Evolutionary conservation across 2,797 vertebrate genomes (phyloP).

Genomic region (Clarias laeviceps): DNA sequence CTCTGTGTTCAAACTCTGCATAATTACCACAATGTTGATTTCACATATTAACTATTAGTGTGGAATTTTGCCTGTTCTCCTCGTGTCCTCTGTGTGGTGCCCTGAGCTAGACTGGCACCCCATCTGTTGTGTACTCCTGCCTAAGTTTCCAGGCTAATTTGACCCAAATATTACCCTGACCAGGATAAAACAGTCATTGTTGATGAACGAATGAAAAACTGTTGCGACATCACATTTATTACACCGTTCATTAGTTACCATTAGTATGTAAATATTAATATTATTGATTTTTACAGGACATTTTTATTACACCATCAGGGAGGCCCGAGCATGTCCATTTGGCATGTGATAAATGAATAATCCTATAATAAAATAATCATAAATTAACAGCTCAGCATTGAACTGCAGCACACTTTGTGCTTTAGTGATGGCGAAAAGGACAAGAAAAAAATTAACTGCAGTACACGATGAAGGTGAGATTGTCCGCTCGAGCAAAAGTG

Average conservation of each 20-base stretch:
- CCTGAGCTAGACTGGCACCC: not conserved
- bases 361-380: constrained; percentile 6
- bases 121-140: not conserved
- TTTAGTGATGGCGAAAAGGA: not conserved
- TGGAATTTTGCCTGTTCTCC: too few species aligned
- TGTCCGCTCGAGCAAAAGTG: not conserved
- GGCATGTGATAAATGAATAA: not conserved
- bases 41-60: not conserved
- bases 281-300: not conserved
- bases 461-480: not conserved
- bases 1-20: not conserved
- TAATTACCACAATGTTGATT: not conserved
- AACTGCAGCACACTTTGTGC: not conserved
- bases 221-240: not conserved
- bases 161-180: not conserved
- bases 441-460: not conserved
- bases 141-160: not conserved
- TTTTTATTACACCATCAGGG: not conserved
- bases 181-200: not conserved
- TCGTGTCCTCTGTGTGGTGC: not conserved
- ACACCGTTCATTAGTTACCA: not conserved
- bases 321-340: not conserved
- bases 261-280: not conserved
- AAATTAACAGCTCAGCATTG: not conserved
- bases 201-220: not conserved